phyloP scores from a whole-genome alignment of 2,888 invertebrate species.

The Sphaerophoria rueppellii region DNA sequence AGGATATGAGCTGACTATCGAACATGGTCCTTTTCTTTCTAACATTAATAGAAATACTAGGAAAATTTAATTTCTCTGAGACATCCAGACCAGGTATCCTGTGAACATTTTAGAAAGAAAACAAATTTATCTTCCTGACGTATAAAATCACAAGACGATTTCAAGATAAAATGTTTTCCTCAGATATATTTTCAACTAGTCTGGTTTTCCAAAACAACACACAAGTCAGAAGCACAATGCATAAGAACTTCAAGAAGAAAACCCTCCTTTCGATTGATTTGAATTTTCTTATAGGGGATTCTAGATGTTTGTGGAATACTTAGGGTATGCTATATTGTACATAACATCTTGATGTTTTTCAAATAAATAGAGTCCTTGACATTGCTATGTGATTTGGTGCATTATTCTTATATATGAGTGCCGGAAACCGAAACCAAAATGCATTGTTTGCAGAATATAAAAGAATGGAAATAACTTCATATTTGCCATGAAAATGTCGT shows the following conservation, averaged over 20 bases:
- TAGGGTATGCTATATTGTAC: neutral
- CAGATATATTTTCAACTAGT: neutral
- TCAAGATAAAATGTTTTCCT: neutral
- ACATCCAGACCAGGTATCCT: neutral
- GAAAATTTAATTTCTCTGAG: neutral
- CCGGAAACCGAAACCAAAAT: neutral
- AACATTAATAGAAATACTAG: neutral
- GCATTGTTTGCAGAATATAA: neutral
- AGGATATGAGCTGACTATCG: too few relatives aligned
- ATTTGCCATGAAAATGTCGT: neutral
- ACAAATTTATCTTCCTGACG: neutral
- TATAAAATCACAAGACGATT: neutral
- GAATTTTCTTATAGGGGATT: neutral
- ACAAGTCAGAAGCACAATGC: too few relatives aligned
- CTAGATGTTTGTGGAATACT: neutral
- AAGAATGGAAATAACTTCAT: neutral
- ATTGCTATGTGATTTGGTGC: neutral
- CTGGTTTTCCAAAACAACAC: neutral
- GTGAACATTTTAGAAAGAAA: neutral
- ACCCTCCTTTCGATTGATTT: neutral
- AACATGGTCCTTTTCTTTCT: too few relatives aligned
- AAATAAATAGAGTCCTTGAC: neutral
- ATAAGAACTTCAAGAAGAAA: neutral
- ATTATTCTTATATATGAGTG: neutral
- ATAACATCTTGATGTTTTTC: too few relatives aligned